Conservation (phyloP, 2,888 invertebrate genomes). For the Poecilus cupreus region DNA sequence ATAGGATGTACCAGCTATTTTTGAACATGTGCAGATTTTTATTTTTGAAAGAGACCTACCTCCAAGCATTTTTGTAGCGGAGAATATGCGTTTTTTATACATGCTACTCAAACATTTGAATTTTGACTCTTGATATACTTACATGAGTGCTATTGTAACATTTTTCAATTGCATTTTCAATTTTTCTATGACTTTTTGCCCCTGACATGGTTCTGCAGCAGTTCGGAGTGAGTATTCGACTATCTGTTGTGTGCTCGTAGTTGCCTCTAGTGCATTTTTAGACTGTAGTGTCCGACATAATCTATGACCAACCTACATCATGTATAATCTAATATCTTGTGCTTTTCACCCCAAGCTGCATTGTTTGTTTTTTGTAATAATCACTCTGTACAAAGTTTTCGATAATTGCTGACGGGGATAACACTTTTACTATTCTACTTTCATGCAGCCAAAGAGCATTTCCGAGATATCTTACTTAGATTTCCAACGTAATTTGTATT, state of each 20-base stretch:
- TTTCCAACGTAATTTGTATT: slow-evolving; percentile 40
- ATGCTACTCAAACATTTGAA: slow-evolving; percentile 52
- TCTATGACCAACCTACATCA: slow-evolving; percentile 16
- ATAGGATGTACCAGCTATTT: slow-evolving; percentile 48
- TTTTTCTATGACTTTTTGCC: slow-evolving; percentile 81
- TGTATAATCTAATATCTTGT: slow-evolving; percentile 60
- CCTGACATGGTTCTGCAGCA: slow-evolving; percentile 81
- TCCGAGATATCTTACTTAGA: not conserved
- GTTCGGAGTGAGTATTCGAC: slow-evolving; percentile 82
- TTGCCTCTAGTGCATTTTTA: slow-evolving; percentile 65
- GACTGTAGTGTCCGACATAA: slow-evolving; percentile 24
- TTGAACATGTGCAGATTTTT: slow-evolving; percentile 55
- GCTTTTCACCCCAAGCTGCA: slow-evolving; percentile 56
- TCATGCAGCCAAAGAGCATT: slow-evolving; percentile 56
- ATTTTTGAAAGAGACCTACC: slow-evolving; percentile 64
- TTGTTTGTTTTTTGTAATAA: slow-evolving; percentile 55
- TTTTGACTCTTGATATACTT: slow-evolving; percentile 62
- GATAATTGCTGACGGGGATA: slow-evolving; percentile 32
- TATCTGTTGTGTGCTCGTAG: slow-evolving; percentile 75
- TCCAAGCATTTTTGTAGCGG: slow-evolving; percentile 74
- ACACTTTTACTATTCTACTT: slow-evolving; percentile 30
- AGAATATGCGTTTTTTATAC: slow-evolving; percentile 67
- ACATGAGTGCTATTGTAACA: slow-evolving; percentile 67
- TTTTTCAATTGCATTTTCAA: slow-evolving; percentile 72
- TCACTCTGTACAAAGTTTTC: slow-evolving; percentile 44